phyloP scores from a whole-genome alignment of 2,797 vertebrate species.

The Sparidentex hasta region DNA sequence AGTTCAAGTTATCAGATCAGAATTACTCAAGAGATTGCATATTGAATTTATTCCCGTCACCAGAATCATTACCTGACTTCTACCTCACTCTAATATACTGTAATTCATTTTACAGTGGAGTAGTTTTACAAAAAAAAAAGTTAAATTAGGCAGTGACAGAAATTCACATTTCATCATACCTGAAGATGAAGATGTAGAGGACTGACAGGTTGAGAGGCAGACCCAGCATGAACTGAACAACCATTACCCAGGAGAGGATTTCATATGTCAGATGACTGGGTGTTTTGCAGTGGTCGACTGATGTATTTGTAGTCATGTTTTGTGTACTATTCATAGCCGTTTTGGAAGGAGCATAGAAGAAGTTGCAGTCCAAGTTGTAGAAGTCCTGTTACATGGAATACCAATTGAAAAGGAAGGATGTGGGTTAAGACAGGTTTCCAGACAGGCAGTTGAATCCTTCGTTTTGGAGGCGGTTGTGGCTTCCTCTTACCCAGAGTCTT shows the following conservation, averaged over 20 bases:
- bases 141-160: not conserved
- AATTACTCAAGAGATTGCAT: not conserved
- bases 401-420: not conserved
- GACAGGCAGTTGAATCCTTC: conserved; percentile 3
- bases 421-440: not conserved
- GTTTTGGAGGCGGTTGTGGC: not conserved
- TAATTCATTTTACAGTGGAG: not conserved
- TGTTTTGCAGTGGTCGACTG: conserved; percentile 39
- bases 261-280: not conserved
- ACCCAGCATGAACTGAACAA: conserved; percentile 72
- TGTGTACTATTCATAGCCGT: accelerated
- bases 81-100: not conserved
- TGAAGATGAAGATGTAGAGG: conserved; percentile 84
- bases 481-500: not conserved
- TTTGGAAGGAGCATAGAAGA: not conserved
- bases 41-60: not conserved
- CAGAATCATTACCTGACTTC: not conserved
- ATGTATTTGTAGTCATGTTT: not conserved
- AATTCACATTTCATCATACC: conserved; percentile 49
- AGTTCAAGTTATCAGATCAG: not conserved
- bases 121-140: not conserved
- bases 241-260: conserved; percentile 52
- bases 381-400: accelerated
- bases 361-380: not conserved
- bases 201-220: conserved; percentile 82